phyloP scores from a whole-genome alignment of 2,113 vertebrate species.

The Eubucco bourcierii region DNA sequence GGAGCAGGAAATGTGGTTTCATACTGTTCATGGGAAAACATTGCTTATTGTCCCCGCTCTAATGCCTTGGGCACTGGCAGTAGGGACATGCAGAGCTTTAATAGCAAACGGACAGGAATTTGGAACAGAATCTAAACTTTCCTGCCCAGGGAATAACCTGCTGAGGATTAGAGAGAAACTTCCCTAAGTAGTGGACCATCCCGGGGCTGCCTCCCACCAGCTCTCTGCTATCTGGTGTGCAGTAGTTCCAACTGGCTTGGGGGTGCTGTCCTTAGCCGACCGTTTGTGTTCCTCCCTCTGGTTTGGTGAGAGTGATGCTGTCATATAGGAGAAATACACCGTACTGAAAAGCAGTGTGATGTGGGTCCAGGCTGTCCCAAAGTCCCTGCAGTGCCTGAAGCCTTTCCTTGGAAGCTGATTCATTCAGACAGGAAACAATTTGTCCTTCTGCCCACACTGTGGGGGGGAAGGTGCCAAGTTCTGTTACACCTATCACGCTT shows the following conservation, averaged over 20 bases:
- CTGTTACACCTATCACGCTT: background rate
- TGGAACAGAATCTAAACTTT: background rate
- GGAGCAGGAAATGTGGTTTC: background rate
- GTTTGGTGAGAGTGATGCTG: background rate
- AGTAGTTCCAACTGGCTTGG: background rate
- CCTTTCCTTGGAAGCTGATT: background rate
- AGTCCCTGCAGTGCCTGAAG: background rate
- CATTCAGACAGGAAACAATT: background rate
- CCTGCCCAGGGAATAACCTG: background rate
- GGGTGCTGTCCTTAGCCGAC: background rate
- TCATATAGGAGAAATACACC: accelerated
- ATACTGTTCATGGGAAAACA: background rate
- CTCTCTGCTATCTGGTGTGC: background rate
- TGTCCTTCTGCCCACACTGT: background rate
- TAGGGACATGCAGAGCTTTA: background rate
- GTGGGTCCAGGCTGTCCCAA: background rate
- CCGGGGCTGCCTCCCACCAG: background rate
- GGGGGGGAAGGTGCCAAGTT: background rate
- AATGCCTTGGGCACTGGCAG: background rate
- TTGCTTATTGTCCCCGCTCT: conserved; percentile 1
- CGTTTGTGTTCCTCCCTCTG: background rate
- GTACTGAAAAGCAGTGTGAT: accelerated
- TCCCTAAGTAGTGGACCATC: background rate
- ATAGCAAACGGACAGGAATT: background rate
- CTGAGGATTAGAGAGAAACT: background rate